phyloP scores from a whole-genome alignment of 2,113 vertebrate species.

The Bubo scandiacus region DNA sequence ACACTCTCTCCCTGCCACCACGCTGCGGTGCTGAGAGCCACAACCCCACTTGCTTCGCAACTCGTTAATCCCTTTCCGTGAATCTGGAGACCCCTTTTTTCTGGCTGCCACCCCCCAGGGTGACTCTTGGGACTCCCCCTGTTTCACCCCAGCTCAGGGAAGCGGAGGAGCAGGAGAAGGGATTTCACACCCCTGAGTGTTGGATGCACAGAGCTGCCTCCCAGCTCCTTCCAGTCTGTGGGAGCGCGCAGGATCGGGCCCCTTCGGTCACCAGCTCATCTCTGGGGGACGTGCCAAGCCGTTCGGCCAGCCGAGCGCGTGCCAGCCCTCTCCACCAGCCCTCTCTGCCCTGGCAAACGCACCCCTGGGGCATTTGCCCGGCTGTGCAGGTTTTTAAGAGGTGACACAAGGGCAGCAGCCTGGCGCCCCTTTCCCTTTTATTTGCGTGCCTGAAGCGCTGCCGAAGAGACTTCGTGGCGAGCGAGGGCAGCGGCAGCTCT shows the following conservation, averaged over 20 bases:
- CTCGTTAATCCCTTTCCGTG: background rate
- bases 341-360: accelerated
- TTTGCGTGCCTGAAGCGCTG: accelerated
- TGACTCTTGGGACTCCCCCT: background rate
- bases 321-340: background rate
- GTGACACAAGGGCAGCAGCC: background rate
- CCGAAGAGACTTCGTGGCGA: accelerated
- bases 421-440: too few species aligned
- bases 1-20: background rate
- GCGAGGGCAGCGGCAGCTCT: background rate
- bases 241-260: accelerated
- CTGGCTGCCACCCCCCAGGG: background rate
- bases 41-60: accelerated
- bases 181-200: accelerated
- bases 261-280: background rate
- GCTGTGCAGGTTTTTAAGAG: background rate
- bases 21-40: background rate
- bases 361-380: background rate
- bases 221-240: background rate
- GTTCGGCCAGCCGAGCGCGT: accelerated
- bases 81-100: background rate
- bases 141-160: background rate
- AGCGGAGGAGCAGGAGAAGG: accelerated
- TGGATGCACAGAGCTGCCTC: background rate
- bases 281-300: background rate